phyloP scores from a whole-genome alignment of 2,113 vertebrate species.

The Chionomys nivalis region DNA sequence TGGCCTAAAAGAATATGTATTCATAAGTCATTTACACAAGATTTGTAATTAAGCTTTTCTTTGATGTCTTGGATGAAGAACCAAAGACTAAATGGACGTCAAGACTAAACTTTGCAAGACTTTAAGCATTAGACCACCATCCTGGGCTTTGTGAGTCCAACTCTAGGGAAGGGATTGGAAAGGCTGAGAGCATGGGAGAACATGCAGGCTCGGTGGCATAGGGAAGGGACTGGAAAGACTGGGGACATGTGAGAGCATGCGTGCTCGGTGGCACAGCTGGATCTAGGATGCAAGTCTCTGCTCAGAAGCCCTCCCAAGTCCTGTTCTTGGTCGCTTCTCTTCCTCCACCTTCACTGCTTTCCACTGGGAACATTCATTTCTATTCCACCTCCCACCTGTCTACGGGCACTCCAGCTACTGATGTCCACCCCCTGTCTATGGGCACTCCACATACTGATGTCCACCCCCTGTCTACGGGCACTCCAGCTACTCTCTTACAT shows the following conservation, averaged over 20 bases:
- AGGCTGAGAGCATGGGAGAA: not conserved
- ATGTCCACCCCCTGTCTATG: accelerated
- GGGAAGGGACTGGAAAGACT: not conserved
- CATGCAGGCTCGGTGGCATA: no score
- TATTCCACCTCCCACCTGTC: no score
- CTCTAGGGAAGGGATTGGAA: not conserved
- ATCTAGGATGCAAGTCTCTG: not conserved
- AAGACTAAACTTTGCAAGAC: not conserved
- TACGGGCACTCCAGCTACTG: not conserved
- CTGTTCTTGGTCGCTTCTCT: not conserved
- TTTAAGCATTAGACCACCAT: not conserved
- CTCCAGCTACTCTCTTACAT: not conserved
- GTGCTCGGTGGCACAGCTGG: not conserved
- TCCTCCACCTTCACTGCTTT: not conserved
- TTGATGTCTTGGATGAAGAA: not conserved
- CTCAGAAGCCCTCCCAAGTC: not conserved
- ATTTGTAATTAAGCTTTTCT: not conserved
- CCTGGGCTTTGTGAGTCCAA: not conserved
- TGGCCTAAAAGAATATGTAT: not conserved
- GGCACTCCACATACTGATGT: no score
- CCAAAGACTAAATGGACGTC: not conserved
- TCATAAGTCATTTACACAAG: not conserved
- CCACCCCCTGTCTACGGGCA: accelerated
- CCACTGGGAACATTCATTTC: accelerated
- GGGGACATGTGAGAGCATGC: no score